A percentile compares a stretch with the other conserved stretches of the same genome.
phyloP scores from a whole-genome alignment of 2,797 vertebrate genomes.

The Takifugu rubripes region DNA sequence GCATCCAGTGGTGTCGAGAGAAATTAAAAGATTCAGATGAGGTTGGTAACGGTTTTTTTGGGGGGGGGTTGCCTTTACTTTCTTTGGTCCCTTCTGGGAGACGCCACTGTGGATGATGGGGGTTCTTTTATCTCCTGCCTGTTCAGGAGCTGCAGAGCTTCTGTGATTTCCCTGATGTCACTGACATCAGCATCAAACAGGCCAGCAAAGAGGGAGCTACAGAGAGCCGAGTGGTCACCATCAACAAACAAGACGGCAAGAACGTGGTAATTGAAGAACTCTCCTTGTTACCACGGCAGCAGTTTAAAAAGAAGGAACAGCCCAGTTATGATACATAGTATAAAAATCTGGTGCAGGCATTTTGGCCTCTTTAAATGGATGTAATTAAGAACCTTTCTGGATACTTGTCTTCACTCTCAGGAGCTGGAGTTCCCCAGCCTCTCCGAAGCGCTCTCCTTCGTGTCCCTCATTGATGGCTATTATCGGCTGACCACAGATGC shows the following conservation, averaged over 20 bases:
- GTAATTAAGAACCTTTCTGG: too few species aligned
- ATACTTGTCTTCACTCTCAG: slow-evolving; percentile 56
- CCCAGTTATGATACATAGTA: too few species aligned
- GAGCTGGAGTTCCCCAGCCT: slow-evolving; percentile 90
- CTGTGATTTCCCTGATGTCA: slow-evolving; percentile 95
- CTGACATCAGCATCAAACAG: slow-evolving; percentile 93
- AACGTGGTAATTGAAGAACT: slow-evolving; percentile 78
- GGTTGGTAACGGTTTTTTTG: slow-evolving; percentile 40
- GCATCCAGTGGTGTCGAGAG: slow-evolving; percentile 71
- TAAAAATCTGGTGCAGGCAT: too few species aligned
- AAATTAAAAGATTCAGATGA: slow-evolving; percentile 63
- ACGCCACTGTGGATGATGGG: neutral
- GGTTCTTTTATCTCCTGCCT: neutral
- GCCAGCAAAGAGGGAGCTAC: slow-evolving; percentile 84
- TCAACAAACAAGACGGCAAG: slow-evolving; percentile 92
- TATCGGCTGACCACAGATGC: slow-evolving; percentile 92
- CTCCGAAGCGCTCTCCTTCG: slow-evolving; percentile 89
- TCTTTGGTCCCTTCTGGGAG: neutral
- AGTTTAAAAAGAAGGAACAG: neutral
- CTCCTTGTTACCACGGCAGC: neutral
- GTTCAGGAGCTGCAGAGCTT: slow-evolving; percentile 84
- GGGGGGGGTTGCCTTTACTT: neutral
- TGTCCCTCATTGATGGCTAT: slow-evolving; percentile 94
- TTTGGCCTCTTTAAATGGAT: too few species aligned
- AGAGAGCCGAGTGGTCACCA: slow-evolving; percentile 90